Percentiles rank a stretch among this genome's conserved stretches.
These are phyloP conservation scores for Minunthozetes semirufus DNA, from an alignment of 2,888 invertebrate genomes.

Conservation along the genomic window DNA sequence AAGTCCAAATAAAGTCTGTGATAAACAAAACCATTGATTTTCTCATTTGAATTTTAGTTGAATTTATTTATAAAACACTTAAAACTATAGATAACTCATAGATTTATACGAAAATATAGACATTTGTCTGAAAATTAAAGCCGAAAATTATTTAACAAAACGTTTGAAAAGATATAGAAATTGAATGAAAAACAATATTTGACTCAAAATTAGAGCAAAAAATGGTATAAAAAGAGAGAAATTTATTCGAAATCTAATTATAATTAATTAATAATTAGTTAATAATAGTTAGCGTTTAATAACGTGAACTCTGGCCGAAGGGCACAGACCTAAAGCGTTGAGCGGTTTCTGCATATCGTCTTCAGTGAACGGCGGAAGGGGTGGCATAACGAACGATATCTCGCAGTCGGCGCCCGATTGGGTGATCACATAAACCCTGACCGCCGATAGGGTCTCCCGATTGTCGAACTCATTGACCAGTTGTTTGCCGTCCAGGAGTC, in stretches of 20 bases:
- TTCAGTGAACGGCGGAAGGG: slow-evolving; percentile 26
- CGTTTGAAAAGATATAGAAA: not conserved
- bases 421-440: slow-evolving; percentile 30
- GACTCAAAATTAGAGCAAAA: not conserved
- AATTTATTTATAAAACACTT: not conserved
- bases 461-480: slow-evolving; percentile 31
- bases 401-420: slow-evolving; percentile 15
- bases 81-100: not conserved
- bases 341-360: slow-evolving; percentile 33
- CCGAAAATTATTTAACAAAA: not conserved
- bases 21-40: not conserved
- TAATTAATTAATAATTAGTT: not conserved
- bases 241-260: not conserved
- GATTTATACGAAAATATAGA: not conserved
- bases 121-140: not conserved
- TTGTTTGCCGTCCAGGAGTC: slow-evolving; percentile 31
- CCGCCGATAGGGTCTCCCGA: slow-evolving; percentile 29
- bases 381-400: slow-evolving; percentile 33
- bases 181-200: not conserved
- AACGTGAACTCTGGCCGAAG: slow-evolving; percentile 33
- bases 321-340: slow-evolving; percentile 26
- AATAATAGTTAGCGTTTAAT: slow-evolving; percentile 30
- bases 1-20: slow-evolving; percentile 6
- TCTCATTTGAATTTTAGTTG: not conserved
- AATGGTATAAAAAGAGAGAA: not conserved